Conservation (phyloP, 2,888 invertebrate species). For the Chromoteleia sp. region DNA sequence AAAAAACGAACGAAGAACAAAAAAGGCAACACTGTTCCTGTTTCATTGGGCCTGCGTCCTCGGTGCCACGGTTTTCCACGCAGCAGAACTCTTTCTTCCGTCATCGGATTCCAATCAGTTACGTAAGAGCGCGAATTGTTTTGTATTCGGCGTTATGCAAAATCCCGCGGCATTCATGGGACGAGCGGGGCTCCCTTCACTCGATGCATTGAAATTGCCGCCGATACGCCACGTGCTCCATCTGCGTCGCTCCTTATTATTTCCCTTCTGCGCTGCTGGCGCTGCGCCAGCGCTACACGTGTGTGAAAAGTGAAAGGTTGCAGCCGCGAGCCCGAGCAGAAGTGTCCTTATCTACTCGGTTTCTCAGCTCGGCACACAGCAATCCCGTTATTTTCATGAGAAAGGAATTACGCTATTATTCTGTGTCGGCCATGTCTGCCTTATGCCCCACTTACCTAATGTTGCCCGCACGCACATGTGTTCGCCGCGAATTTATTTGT, state of each 20-base stretch:
- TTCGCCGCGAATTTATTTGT: conserved; percentile 32
- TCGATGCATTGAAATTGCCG: conserved; percentile 72
- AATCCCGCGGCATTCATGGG: conserved; percentile 45
- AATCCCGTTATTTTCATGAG: conserved; percentile 70
- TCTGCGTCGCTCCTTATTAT: conserved; percentile 71
- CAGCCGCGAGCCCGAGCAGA: conserved; percentile 36
- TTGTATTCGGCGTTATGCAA: conserved; percentile 60
- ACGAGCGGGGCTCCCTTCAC: conserved; percentile 72
- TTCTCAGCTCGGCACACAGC: conserved; percentile 26
- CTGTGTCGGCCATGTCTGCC: conserved; percentile 63
- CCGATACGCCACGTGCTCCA: conserved; percentile 68
- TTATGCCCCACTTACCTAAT: conserved; percentile 67
- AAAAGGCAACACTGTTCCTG: too few species aligned
- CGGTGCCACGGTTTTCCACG: conserved; percentile 12
- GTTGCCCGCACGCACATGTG: conserved; percentile 61
- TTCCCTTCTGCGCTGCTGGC: conserved; percentile 66
- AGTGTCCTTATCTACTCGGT: conserved; percentile 54
- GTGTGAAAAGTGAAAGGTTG: conserved; percentile 78
- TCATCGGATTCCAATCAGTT: conserved; percentile 53
- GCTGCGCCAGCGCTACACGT: conserved; percentile 69
- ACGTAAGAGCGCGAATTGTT: conserved; percentile 42
- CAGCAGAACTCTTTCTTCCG: conserved; percentile 60
- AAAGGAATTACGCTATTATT: conserved; percentile 70
- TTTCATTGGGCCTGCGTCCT: not conserved
- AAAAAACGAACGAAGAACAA: too few species aligned